Evolutionary conservation across 2,113 vertebrate species (phyloP).

Genomic region (Oncorhynchus kisutch): DNA sequence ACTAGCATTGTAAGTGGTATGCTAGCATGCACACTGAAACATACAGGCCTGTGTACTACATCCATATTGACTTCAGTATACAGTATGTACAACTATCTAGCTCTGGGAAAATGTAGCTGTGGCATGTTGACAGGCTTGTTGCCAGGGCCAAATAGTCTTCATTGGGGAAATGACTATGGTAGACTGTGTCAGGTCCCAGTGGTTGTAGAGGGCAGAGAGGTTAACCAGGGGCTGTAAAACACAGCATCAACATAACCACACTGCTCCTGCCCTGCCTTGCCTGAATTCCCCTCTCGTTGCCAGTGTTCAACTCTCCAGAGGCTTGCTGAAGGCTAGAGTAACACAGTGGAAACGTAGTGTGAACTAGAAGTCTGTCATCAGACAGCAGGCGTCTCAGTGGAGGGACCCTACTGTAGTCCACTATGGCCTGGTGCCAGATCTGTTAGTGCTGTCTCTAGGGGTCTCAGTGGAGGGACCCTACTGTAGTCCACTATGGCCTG

Average conservation of each 20-base stretch:
- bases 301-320: conserved; percentile 44
- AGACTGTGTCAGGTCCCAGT: conserved; percentile 45
- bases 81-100: neutral
- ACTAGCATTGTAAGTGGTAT: too few relatives aligned
- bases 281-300: neutral
- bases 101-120: neutral
- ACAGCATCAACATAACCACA: conserved; percentile 54
- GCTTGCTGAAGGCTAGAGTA: conserved; percentile 25
- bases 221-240: conserved; percentile 44
- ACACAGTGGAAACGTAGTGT: conserved; percentile 21
- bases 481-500: too few relatives aligned
- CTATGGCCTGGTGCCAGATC: too few relatives aligned
- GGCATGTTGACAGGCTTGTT: conserved; percentile 45
- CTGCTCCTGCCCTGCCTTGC: conserved; percentile 29
- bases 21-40: too few relatives aligned
- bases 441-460: too few relatives aligned
- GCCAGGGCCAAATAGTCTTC: conserved; percentile 38
- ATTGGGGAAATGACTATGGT: conserved; percentile 20
- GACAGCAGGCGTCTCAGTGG: neutral
- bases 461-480: too few relatives aligned
- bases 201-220: conserved; percentile 44
- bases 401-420: too few relatives aligned
- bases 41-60: neutral
- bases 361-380: conserved; percentile 43
- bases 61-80: too few relatives aligned